Percentiles rank a stretch among this genome's conserved stretches.
Evolutionary conservation across 2,113 vertebrate species (phyloP).

Genomic region (Pipra filicauda): DNA sequence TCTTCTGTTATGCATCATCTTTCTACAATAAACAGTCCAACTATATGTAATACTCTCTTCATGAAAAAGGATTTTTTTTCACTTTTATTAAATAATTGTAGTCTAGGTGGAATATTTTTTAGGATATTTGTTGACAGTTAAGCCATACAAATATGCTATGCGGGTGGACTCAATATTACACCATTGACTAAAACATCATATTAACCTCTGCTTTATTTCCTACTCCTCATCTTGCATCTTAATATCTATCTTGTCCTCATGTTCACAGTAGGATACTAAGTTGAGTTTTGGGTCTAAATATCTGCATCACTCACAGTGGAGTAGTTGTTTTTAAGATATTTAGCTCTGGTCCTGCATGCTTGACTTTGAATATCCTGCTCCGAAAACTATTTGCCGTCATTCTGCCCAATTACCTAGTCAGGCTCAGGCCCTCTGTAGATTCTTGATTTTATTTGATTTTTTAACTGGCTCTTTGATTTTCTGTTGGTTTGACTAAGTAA

Average conservation of each 20-base stretch:
- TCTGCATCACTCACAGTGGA: neutral
- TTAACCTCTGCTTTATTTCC: neutral
- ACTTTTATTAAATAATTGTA: neutral
- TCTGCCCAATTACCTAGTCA: neutral
- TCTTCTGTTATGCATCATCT: neutral
- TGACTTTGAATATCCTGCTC: neutral
- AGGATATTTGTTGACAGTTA: neutral
- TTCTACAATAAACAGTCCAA: neutral
- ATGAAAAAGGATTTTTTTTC: neutral
- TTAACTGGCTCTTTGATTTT: neutral
- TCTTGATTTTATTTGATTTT: neutral
- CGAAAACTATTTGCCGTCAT: neutral
- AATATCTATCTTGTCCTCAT: neutral
- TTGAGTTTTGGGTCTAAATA: neutral
- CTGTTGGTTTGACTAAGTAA: neutral
- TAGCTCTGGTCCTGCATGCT: neutral
- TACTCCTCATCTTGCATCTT: neutral
- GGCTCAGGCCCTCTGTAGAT: neutral
- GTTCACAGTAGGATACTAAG: neutral
- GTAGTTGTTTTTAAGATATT: neutral
- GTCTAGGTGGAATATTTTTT: neutral
- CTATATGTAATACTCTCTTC: neutral
- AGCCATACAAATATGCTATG: neutral
- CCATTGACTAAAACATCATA: neutral
- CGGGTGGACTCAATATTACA: neutral